Base-by-base conservation (phyloP, 2,888 invertebrate genomes). In the Lissonota sp. region DNA sequence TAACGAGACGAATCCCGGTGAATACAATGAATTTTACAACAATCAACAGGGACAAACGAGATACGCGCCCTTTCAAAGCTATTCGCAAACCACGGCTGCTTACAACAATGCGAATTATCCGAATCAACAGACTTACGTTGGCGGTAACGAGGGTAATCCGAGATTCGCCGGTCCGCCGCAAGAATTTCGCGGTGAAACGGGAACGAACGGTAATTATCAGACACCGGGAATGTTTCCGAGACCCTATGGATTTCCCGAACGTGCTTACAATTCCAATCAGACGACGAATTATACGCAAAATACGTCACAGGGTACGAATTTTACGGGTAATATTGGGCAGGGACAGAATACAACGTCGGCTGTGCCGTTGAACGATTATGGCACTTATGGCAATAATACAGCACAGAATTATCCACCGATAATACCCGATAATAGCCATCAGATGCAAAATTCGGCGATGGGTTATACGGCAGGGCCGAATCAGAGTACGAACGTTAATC, bases 171-270 rank as follows among this genome's bases (percentile, higher is more conserved):
- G 85, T 37, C 72, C 87, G 46, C 53, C 89, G 4, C 40, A 86
- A 0, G 90, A 89, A 57, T 91, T 89, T 67, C 86, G 89, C 10
- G 49, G 86, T 0, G 90, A 92, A 66, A 89, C 88, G 12, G 86
- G 72, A 70, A 87, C 89, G 69, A 79, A 85, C 4, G 87, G 83
- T 6, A 90, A 87, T 84, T 90, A 90, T 55, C 90, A 91, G n/a
- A 84, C 88, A n/a, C 64, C 88, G 5, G 87, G 86, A 1, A 87
- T 88, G 63, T 91, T 89, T 78, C 85, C 89, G 2, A 85, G 89
- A 8, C 86, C 84, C 8, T 92, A 91, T 74, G 81, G 88, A 5
- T 92, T 91, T 78, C 89, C 89, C 74, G 91, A 92, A 44, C 88
- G 90, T 26, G 91, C 87, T 80, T 92, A 90, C 26, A 26, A 26